A percentile compares a stretch with the other conserved stretches of the same genome.
These are phyloP conservation scores for Melanotaenia pygmaea DNA, from an alignment of 2,797 vertebrate species.

Conservation along the genomic window DNA sequence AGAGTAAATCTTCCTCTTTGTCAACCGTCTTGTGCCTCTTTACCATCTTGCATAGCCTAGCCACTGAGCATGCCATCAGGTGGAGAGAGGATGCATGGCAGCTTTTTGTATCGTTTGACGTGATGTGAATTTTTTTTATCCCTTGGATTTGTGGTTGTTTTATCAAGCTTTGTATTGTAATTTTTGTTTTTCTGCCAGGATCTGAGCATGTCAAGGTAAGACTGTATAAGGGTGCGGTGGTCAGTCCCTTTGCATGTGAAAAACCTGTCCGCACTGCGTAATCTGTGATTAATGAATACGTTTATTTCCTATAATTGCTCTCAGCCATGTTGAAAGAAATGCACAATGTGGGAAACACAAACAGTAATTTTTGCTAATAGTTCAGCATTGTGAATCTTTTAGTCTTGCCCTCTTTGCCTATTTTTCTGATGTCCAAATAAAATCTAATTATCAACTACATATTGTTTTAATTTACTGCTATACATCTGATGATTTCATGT, in stretches of 20 bases:
- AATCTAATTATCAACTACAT: conserved; percentile 8
- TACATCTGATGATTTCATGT: conserved; percentile 18
- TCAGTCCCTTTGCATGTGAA: conserved; percentile 73
- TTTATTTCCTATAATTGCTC: conserved; percentile 34
- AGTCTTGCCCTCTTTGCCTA: conserved; percentile 29
- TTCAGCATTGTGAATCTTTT: conserved; percentile 14
- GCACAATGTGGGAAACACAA: conserved; percentile 26
- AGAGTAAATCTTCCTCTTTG: conserved; percentile 57
- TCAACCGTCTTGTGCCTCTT: conserved; percentile 51
- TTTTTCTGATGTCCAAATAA: conserved; percentile 27
- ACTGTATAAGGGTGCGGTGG: conserved; percentile 60
- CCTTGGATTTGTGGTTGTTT: conserved; percentile 48
- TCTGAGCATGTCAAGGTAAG: conserved; percentile 80
- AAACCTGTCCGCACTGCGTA: conserved; percentile 53
- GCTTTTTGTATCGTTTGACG: conserved; percentile 59
- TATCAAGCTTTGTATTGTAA: conserved; percentile 68
- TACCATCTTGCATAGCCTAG: conserved; percentile 29
- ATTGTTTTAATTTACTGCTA: background rate
- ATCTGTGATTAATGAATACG: conserved; percentile 54
- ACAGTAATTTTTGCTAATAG: conserved; percentile 13
- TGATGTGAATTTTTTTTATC: conserved; percentile 48
- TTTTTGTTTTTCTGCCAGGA: conserved; percentile 77
- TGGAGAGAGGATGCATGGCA: conserved; percentile 64
- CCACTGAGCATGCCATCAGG: conserved; percentile 36
- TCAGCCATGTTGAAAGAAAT: conserved; percentile 19